Percentiles rank a stretch among this genome's conserved stretches.
phyloP scores from a whole-genome alignment of 2,888 invertebrate genomes.

The Phanerotoma sp. region DNA sequence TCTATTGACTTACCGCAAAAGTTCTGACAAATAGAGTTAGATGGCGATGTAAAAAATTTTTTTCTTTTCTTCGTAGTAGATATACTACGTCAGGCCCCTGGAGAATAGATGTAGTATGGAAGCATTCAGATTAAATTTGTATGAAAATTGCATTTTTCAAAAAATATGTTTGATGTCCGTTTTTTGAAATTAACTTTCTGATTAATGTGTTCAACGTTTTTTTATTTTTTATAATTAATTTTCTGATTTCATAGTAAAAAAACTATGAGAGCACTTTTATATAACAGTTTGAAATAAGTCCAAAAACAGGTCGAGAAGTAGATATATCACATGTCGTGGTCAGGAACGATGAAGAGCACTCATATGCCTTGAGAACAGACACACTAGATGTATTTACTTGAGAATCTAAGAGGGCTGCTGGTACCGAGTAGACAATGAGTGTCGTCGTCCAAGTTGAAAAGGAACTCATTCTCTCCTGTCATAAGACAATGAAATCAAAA shows the following conservation, averaged over 20 bases:
- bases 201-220: too few relatives aligned
- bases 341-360: constrained; percentile 17
- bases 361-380: constrained; percentile 11
- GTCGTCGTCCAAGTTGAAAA: constrained; percentile 9
- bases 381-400: constrained; percentile 12
- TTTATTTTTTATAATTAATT: neutral
- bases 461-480: constrained; percentile 6
- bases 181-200: too few relatives aligned
- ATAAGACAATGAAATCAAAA: constrained; percentile 4
- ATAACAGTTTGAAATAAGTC: neutral
- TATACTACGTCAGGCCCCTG: too few relatives aligned
- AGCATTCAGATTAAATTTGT: too few relatives aligned
- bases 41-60: too few relatives aligned
- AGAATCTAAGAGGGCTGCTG: constrained; percentile 1
- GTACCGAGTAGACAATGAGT: constrained; percentile 11
- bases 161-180: too few relatives aligned
- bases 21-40: too few relatives aligned
- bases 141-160: too few relatives aligned
- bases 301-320: constrained; percentile 9
- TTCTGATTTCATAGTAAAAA: neutral
- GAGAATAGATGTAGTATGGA: too few relatives aligned
- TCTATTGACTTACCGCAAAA: too few relatives aligned
- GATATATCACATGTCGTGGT: constrained; percentile 16
- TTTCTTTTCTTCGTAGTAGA: too few relatives aligned
- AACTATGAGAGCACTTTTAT: neutral